A percentile compares a stretch with the other conserved stretches of the same genome.
Evolutionary conservation across 2,113 vertebrate species (phyloP).

Genomic region (Microcebus lehilahytsara): DNA sequence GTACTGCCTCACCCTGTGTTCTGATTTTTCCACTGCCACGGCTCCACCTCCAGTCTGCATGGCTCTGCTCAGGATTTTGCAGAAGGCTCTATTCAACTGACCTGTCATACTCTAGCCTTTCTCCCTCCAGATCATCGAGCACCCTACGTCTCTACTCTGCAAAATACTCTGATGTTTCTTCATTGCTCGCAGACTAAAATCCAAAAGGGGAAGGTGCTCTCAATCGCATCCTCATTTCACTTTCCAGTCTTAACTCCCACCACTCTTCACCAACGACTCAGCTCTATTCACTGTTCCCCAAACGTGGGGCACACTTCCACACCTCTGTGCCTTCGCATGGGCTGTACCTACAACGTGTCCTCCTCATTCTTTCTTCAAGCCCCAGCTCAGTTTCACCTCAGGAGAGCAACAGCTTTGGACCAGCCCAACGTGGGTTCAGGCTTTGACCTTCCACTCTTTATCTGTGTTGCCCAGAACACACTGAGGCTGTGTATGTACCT

Average conservation of each 20-base stretch:
- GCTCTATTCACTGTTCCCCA: neutral
- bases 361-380: neutral
- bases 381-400: neutral
- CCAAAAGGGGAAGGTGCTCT: neutral
- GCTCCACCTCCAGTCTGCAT: neutral
- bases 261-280: neutral
- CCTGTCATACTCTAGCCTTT: neutral
- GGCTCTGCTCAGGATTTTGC: neutral
- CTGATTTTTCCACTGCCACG: neutral
- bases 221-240: neutral
- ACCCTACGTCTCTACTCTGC: neutral
- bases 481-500: neutral
- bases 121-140: neutral
- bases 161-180: neutral
- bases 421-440: neutral
- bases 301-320: fast-evolving
- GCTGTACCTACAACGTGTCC: neutral
- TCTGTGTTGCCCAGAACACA: neutral
- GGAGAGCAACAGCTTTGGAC: neutral
- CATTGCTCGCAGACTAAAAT: neutral
- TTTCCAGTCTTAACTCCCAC: neutral
- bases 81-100: neutral
- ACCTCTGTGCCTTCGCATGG: neutral
- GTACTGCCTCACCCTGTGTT: neutral
- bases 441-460: neutral